Conservation (phyloP, 1,140 invertebrate genomes). For the Meloidogyne exigua region DNA sequence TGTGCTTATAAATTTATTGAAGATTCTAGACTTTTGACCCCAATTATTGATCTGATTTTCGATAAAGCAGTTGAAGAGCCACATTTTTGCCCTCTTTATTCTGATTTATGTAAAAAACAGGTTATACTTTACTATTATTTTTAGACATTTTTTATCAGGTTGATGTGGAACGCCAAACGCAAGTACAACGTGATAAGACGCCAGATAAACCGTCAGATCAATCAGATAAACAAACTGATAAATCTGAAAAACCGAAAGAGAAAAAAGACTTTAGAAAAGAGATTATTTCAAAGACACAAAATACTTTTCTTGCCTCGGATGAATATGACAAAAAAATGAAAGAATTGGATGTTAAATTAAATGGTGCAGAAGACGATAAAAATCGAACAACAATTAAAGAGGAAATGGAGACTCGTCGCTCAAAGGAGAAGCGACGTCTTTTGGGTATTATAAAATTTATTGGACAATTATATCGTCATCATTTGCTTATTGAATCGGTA, state of each 20-base stretch:
- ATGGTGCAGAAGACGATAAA: slow-evolving; percentile 27
- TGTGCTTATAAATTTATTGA: slow-evolving; percentile 40
- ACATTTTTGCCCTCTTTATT: slow-evolving; percentile 58
- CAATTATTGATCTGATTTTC: slow-evolving; percentile 56
- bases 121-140: slow-evolving; percentile 26
- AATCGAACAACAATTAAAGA: slow-evolving; percentile 9
- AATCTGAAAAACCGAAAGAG: neutral
- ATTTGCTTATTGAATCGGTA: slow-evolving; percentile 29
- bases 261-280: slow-evolving; percentile 15
- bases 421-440: slow-evolving; percentile 35
- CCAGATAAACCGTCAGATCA: neutral
- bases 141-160: neutral
- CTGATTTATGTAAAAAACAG: slow-evolving; percentile 56
- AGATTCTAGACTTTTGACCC: slow-evolving; percentile 29
- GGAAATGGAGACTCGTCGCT: slow-evolving; percentile 28
- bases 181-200: neutral
- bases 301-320: slow-evolving; percentile 38
- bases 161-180: neutral
- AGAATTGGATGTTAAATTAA: slow-evolving; percentile 22
- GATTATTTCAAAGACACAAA: slow-evolving; percentile 43
- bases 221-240: neutral
- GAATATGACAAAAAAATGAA: slow-evolving; percentile 34
- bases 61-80: slow-evolving; percentile 63
- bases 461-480: slow-evolving; percentile 35
- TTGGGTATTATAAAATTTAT: slow-evolving; percentile 38